These are phyloP conservation scores for Tricholauxania praeusta DNA, from an alignment of 2,888 invertebrate genomes.

Conservation along the genomic window DNA sequence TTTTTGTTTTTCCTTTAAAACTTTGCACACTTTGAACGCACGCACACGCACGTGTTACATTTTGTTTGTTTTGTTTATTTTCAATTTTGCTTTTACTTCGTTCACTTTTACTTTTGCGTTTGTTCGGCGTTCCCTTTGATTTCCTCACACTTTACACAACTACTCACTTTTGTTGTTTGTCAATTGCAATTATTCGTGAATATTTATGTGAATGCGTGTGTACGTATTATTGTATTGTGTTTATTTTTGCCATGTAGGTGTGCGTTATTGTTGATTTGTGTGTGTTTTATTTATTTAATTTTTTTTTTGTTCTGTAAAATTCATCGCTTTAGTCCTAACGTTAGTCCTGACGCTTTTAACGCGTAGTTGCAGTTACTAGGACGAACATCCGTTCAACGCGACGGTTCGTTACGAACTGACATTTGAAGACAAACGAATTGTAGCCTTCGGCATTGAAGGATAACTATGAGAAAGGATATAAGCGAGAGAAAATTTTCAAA, in stretches of 20 bases:
- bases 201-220: not conserved
- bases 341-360: conserved; percentile 12
- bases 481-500: conserved; percentile 7
- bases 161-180: conserved; percentile 18
- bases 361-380: conserved; percentile 24
- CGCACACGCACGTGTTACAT: conserved; percentile 33
- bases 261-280: conserved; percentile 2
- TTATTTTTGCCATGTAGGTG: not conserved
- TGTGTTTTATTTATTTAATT: conserved; percentile 8
- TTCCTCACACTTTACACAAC: not conserved
- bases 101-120: conserved; percentile 1
- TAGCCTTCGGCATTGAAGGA: conserved; percentile 26
- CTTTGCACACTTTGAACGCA: conserved; percentile 3
- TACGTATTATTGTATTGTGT: not conserved
- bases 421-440: conserved; percentile 36
- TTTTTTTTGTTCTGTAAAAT: conserved; percentile 2
- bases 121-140: not conserved
- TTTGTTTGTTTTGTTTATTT: conserved; percentile 40
- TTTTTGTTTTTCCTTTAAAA: not conserved
- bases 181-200: not conserved
- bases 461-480: conserved; percentile 46
- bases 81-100: conserved; percentile 9
- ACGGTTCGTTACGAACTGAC: conserved; percentile 59
- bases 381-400: conserved; percentile 53
- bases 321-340: conserved; percentile 26